These are phyloP conservation scores for Nephrocerus scutellatus DNA, from an alignment of 2,888 invertebrate genomes.

Conservation along the genomic window DNA sequence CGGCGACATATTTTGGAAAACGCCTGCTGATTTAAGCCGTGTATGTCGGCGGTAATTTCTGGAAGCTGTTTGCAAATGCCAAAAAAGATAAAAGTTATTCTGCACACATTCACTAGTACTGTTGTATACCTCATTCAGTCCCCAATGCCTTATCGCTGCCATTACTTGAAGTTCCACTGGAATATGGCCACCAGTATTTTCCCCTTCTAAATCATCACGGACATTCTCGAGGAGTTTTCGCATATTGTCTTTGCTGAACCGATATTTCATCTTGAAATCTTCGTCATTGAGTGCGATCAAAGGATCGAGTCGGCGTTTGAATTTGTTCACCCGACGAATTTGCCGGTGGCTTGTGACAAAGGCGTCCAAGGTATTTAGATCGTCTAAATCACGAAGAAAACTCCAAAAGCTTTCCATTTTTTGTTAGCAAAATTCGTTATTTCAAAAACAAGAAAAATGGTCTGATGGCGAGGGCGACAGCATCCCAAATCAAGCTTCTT, in stretches of 20 bases:
- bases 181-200: constrained; percentile 26
- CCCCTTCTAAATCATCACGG: constrained; percentile 34
- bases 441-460: too few species aligned
- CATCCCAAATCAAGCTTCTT: too few species aligned
- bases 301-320: constrained; percentile 29
- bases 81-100: too few species aligned
- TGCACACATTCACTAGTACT: too few species aligned
- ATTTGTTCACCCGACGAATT: constrained; percentile 7
- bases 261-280: constrained; percentile 32
- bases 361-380: constrained; percentile 21
- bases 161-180: constrained; percentile 37
- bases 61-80: too few species aligned
- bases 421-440: too few species aligned
- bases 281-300: constrained; percentile 31
- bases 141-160: constrained; percentile 34
- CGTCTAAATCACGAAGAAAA: constrained; percentile 29
- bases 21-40: constrained; percentile 31
- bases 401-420: constrained; percentile 26
- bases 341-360: constrained; percentile 13
- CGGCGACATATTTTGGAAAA: constrained; percentile 34
- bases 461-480: too few species aligned
- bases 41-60: constrained; percentile 30
- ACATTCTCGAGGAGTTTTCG: constrained; percentile 34
- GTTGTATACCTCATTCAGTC: constrained; percentile 35
- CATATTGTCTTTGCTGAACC: constrained; percentile 36